These are phyloP conservation scores for Luperina nickerlii DNA, from an alignment of 2,888 invertebrate species.

Conservation along the genomic window DNA sequence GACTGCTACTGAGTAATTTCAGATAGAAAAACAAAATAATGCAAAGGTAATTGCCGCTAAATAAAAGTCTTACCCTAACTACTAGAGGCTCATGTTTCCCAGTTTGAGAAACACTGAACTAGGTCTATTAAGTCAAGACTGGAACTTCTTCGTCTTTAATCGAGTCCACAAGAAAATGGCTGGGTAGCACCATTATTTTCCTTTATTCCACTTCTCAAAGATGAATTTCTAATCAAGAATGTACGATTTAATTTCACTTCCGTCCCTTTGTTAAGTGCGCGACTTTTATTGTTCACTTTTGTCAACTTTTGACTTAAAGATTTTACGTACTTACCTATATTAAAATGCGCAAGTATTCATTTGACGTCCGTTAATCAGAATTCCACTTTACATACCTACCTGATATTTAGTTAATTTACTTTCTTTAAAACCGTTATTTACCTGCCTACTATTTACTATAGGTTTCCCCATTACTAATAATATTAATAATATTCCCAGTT, in stretches of 20 bases:
- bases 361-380: background rate
- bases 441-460: background rate
- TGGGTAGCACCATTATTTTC: slow-evolving; percentile 9
- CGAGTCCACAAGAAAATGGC: slow-evolving; percentile 6
- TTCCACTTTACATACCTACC: background rate
- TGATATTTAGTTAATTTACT: background rate
- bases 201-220: slow-evolving; percentile 27
- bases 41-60: background rate
- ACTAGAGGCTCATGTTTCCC: background rate
- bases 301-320: background rate
- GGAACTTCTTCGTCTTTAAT: slow-evolving; percentile 18
- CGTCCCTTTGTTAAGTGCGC: slow-evolving; percentile 11
- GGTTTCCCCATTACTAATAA: background rate
- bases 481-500: no score
- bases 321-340: background rate
- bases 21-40: background rate
- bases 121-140: background rate
- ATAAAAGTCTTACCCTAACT: background rate
- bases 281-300: slow-evolving; percentile 27
- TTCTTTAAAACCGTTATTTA: background rate
- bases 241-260: slow-evolving; percentile 34
- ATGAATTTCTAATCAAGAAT: slow-evolving; percentile 28
- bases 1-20: background rate
- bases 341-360: slow-evolving; percentile 1
- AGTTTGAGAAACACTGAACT: slow-evolving; percentile 11